phyloP scores from a whole-genome alignment of 2,113 vertebrate genomes.

The Upupa epops region DNA sequence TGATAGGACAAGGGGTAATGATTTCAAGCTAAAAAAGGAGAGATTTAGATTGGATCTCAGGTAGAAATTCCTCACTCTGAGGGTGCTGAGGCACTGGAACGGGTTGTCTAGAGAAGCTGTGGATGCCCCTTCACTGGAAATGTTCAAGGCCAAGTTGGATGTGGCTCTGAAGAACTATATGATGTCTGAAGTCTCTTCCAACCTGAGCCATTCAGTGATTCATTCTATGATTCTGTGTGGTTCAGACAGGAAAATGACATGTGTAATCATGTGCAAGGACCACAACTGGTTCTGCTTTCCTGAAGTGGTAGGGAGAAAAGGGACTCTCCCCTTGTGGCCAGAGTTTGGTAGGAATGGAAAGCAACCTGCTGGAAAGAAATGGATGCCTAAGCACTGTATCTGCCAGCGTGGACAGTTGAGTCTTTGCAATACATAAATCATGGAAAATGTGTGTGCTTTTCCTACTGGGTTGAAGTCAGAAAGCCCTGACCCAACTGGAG shows the following conservation, averaged over 20 bases:
- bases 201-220: no score
- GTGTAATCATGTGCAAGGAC: fast-evolving
- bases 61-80: no score
- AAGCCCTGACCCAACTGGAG: conserved; percentile 38
- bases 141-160: no score
- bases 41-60: no score
- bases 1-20: no score
- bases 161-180: no score
- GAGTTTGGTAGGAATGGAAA: neutral
- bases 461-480: conserved; percentile 14
- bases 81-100: no score
- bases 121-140: no score
- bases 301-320: neutral
- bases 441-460: conserved; percentile 6
- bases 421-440: neutral
- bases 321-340: neutral
- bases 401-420: neutral
- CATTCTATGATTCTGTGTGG: no score
- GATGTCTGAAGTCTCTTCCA: no score
- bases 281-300: neutral
- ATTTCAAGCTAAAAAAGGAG: no score
- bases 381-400: neutral
- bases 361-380: neutral
- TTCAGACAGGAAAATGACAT: neutral
- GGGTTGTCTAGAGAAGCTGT: no score